Conservation (phyloP, 2,888 invertebrate genomes). For the Zygaena filipendulae region DNA sequence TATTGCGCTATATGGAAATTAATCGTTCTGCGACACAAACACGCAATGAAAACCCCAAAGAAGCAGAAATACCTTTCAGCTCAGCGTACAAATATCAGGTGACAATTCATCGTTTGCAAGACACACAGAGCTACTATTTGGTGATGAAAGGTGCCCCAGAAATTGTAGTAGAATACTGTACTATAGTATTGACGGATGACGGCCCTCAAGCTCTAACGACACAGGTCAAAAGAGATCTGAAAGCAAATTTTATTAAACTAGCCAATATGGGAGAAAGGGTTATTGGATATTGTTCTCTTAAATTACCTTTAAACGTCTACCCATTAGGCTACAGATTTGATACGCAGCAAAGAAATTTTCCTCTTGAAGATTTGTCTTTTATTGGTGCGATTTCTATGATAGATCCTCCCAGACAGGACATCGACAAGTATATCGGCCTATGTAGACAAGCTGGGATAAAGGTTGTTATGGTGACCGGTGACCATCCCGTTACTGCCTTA, state of each 20-base stretch:
- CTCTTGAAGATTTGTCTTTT: conserved; percentile 67
- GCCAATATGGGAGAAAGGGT: conserved; percentile 90
- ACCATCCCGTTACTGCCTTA: conserved; percentile 79
- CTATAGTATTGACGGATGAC: conserved; percentile 62
- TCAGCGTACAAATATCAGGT: conserved; percentile 77
- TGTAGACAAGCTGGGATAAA: conserved; percentile 79
- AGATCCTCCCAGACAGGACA: conserved; percentile 75
- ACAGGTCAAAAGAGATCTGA: conserved; percentile 62
- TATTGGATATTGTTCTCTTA: conserved; percentile 81
- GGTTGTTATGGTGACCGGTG: conserved; percentile 78
- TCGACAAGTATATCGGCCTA: conserved; percentile 73
- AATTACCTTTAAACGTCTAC: conserved; percentile 61
- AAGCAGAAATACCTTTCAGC: conserved; percentile 75
- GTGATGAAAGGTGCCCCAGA: conserved; percentile 85
- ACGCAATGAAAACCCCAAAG: conserved; percentile 64
- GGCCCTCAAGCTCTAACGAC: conserved; percentile 55
- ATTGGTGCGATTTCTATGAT: conserved; percentile 77
- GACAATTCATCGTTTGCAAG: conserved; percentile 72
- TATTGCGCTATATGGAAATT: conserved; percentile 74
- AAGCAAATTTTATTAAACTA: conserved; percentile 77
- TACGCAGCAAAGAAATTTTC: conserved; percentile 73
- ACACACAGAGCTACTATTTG: conserved; percentile 63
- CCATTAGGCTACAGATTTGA: conserved; percentile 69
- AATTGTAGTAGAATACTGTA: conserved; percentile 74
- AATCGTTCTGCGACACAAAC: conserved; percentile 65